Base-by-base conservation (phyloP, 2,797 vertebrate genomes). In the Fundulus diaphanus region DNA sequence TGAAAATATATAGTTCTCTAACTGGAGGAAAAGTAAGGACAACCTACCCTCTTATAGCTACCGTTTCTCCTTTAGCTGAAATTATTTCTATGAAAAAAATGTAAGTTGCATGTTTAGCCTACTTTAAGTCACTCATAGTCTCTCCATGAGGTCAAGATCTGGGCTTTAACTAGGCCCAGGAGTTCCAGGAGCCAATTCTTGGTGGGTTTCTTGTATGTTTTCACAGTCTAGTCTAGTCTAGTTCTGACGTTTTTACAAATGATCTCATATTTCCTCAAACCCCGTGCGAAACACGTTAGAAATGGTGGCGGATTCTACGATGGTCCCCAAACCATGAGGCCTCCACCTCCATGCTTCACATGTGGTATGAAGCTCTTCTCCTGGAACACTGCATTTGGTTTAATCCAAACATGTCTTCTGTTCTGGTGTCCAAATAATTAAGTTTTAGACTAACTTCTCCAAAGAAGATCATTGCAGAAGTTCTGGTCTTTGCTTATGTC, bases 91-190 rank as follows among this genome's bases (percentile, higher is more conserved):
- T n/a, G n/a, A n/a, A n/a, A n/a, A n/a, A n/a, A n/a, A n/a, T n/a
- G n/a, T n/a, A 42, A 37, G 0, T 7, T 63, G 59, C 59, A 37
- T 37, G 33, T 63, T 63, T 33, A 63, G 59, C 59, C 20, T 9
- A 63, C 22, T 63, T 63, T 20, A 37, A 63, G 18, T 63, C 20
- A 13, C 22, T 1, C 33, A 42, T 11, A 12, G 22, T 11, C n/a
- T 13, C 22, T 42, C n/a, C 40, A 7, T 42, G 63, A 42, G 63
- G 42, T 12, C 63, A 42, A 6, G 37, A 42, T 42, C 63, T 66
- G 63, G 37, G 37, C 63, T 66, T 66, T 66, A 37, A 66, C 63
- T 66, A 66, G 63, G 63, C 63, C 59, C 59, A 63, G 20, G 20
- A 18, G 8, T 63, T 63, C 57, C 57, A 59, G n/a, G n/a, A 40